Evolutionary conservation across 2,113 vertebrate species (phyloP).

Genomic region (Lutjanus erythropterus): DNA sequence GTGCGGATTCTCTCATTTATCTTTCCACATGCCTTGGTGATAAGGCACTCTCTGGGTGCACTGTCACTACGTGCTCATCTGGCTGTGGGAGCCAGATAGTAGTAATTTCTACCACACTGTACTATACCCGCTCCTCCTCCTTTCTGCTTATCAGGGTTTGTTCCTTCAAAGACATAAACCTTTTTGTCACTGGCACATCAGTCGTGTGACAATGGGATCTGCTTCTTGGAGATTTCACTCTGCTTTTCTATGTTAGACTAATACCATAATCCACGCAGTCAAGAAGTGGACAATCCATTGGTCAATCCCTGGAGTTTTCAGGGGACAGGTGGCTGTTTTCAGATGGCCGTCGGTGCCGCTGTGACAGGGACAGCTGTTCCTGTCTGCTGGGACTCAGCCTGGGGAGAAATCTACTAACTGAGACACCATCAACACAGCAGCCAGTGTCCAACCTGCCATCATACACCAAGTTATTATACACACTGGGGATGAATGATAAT

Average conservation of each 20-base stretch:
- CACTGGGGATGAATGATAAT: too few species aligned
- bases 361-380: conserved; percentile 61
- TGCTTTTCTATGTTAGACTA: conserved; percentile 42
- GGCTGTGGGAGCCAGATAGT: conserved; percentile 47
- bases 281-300: conserved; percentile 46
- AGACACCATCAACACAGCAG: conserved; percentile 6
- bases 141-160: conserved; percentile 33
- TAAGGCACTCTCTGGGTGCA: conserved; percentile 39
- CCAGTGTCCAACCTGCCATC: neutral
- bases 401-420: conserved; percentile 25
- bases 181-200: conserved; percentile 42
- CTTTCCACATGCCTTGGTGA: conserved; percentile 45
- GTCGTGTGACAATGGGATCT: conserved; percentile 39
- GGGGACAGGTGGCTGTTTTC: conserved; percentile 59
- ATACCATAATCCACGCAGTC: conserved; percentile 54
- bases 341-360: conserved; percentile 13
- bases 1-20: conserved; percentile 66
- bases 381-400: conserved; percentile 35
- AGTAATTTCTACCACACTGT: conserved; percentile 23
- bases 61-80: conserved; percentile 36
- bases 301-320: conserved; percentile 54
- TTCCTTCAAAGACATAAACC: conserved; percentile 44
- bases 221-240: conserved; percentile 45
- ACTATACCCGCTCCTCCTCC: neutral
- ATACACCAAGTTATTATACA: conserved; percentile 20